Evolutionary conservation across 2,888 invertebrate genomes (phyloP), one percentile per base, ranked within the genome.

Genomic region (Aricia artaxerxes): DNA sequence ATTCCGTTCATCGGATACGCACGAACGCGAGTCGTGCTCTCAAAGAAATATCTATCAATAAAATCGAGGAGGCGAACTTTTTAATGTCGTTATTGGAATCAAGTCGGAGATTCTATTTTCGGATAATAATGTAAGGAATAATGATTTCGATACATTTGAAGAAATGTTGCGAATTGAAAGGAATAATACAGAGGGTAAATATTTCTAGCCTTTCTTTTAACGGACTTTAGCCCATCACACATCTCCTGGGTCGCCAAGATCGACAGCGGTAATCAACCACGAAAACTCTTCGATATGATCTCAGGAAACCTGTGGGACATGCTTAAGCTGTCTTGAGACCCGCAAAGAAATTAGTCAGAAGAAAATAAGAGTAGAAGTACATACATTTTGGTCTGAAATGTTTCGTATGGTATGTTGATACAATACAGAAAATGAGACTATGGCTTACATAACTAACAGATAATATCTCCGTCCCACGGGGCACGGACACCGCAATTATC

Each of bases 1-100:
- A 76, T 76, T 76, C 76, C 76, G 76, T 76, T 57, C 57, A 57
- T 76, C 53, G 53, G 76, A 76, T 35, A 76, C 76, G 76, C 76
- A 76, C 76, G 76, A 53, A 31, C 57, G 53, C 75, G 16, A 49
- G 44, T 35, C 76, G 57, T 57, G 76, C 53, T 76, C 53, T 76
- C 75, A 49, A 73, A 73, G 76, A 53, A 53, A 53, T 53, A 35
- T 57, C 76, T 76, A 57, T 76, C 76, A 16, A 76, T 76, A 57
- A 24, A n/a, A 73, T 38, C 73, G 73, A 72, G 72, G 9, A 44
- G 24, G n/a, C 24, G 40, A 73, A 73, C 16, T 73, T 73, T 73
- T 73, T 44, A 73, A 73, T n/a, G 44, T 24, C 44, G 40, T 73
- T 69, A 69, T 69, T 69, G 69, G 35, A 69, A 69, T 69, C 69